Percentiles rank a stretch among this genome's conserved stretches.
These are phyloP conservation scores for Pipistrellus pipistrellus DNA, from an alignment of 2,797 vertebrate species.

Conservation along the genomic window DNA sequence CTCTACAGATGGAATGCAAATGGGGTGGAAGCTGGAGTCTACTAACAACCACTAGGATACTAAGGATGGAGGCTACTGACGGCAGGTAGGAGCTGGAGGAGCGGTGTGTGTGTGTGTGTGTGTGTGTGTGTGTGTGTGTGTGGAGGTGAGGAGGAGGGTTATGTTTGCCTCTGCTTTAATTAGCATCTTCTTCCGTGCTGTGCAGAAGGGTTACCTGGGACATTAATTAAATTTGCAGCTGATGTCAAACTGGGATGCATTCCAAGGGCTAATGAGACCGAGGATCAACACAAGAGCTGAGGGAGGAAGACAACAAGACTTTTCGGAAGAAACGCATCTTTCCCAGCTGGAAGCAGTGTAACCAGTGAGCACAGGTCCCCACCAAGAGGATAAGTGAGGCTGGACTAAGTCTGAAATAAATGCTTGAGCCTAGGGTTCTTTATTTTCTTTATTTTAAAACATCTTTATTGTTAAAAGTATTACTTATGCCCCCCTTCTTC, in stretches of 20 bases:
- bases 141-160: not conserved
- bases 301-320: slow-evolving; percentile 58
- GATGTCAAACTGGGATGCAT: slow-evolving; percentile 64
- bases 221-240: slow-evolving; percentile 79
- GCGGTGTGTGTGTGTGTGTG: not conserved
- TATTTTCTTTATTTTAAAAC: not conserved
- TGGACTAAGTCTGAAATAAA: not conserved
- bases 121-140: too few species aligned
- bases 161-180: slow-evolving; percentile 69
- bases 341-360: slow-evolving; percentile 8
- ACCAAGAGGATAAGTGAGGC: not conserved
- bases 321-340: slow-evolving; percentile 43
- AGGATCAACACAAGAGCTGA: slow-evolving; percentile 53
- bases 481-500: too few species aligned
- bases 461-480: not conserved
- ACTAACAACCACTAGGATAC: not conserved
- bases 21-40: slow-evolving; percentile 13
- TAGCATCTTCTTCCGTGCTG: slow-evolving; percentile 40
- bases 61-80: slow-evolving; percentile 12
- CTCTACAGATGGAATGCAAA: slow-evolving; percentile 53
- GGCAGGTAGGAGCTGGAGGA: not conserved
- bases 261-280: slow-evolving; percentile 70
- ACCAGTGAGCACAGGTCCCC: not conserved
- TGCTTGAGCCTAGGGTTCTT: slow-evolving; percentile 5
- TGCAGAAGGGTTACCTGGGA: slow-evolving; percentile 60